Conservation (phyloP, 2,113 vertebrate species). For the Proterorhinus semilunaris region DNA sequence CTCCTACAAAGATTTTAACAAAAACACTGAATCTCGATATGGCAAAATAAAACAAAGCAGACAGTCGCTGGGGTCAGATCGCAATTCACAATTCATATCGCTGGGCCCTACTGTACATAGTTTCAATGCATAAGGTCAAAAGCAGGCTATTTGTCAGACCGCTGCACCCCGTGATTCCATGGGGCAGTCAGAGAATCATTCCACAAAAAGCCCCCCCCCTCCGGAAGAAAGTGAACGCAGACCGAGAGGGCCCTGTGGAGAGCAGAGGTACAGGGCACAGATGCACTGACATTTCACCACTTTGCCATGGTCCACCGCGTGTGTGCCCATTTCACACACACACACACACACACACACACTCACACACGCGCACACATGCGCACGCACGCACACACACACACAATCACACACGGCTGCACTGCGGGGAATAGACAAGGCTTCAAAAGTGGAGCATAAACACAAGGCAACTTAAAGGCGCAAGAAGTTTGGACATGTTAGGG, state of each 20-base stretch:
- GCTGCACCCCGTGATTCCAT: neutral
- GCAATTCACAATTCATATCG: no score
- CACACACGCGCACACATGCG: neutral
- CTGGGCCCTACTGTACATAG: neutral
- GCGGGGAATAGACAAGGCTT: neutral
- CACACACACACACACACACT: neutral
- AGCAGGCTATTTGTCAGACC: conserved; percentile 12
- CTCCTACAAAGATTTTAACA: no score
- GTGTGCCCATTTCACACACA: conserved; percentile 18
- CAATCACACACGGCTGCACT: neutral
- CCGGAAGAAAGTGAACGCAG: conserved; percentile 12
- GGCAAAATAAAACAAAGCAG: no score
- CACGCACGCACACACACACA: neutral
- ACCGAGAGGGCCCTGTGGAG: conserved; percentile 8
- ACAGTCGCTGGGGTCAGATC: no score
- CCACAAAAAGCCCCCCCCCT: neutral
- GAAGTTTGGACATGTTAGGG: no score
- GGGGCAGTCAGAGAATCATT: neutral
- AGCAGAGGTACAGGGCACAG: conserved; percentile 40
- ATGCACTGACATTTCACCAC: conserved; percentile 59
- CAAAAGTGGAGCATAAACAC: conserved; percentile 24
- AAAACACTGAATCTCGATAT: no score
- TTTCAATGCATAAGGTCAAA: neutral
- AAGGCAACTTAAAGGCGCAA: neutral
- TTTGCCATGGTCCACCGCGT: conserved; percentile 51